Base-by-base conservation (phyloP, 2,888 invertebrate genomes). In the Mellilla xanthometata region DNA sequence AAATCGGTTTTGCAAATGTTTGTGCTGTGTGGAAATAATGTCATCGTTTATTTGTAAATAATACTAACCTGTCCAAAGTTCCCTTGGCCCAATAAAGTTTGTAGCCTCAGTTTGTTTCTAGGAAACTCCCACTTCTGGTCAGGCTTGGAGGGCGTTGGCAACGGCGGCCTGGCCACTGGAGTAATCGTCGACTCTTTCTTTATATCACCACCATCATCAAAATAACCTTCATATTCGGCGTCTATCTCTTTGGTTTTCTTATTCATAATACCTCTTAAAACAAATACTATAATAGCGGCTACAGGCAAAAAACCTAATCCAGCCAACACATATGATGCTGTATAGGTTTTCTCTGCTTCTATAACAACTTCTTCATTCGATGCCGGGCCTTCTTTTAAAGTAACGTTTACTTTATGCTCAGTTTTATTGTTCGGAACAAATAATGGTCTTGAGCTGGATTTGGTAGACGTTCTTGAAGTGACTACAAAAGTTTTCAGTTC, bases 61-160 rank as follows among this genome's bases (percentile, higher is more conserved):
- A 10, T 26, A 52, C 60, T 61, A 65, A 93, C 94, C 91, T 94
- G 95, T 12, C 96, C 96, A 73, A 96, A 96, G 77, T 96, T 95
- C 23, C 96, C 96, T 80, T 96, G 95, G 4, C 96, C 96, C 13
- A 96, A 81, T 38, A 95, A 90, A 11, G 95, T 95, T 66, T 95
- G 94, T 41, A 96, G 83, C 28, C 95, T 91, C 32, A 96, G 88
- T 62, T 95, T 94, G 53, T 93, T 93, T 54, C 96, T 90, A 0
- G 95, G 94, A 68, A 96, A 95, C 72, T 96, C 95, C 92, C 94
- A 94, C 65, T 92, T 91, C 34, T 91, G 91, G 56, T 92, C 92
- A 28, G 91, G 91, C 59, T 91, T 90, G 1, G 88, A 72, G 2
- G 89, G 89, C 10, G 90, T 81, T 0, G 91, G 90, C 49, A 90